Evolutionary conservation across 2,888 invertebrate species (phyloP).

Genomic region (Gasteruption jaculator): DNA sequence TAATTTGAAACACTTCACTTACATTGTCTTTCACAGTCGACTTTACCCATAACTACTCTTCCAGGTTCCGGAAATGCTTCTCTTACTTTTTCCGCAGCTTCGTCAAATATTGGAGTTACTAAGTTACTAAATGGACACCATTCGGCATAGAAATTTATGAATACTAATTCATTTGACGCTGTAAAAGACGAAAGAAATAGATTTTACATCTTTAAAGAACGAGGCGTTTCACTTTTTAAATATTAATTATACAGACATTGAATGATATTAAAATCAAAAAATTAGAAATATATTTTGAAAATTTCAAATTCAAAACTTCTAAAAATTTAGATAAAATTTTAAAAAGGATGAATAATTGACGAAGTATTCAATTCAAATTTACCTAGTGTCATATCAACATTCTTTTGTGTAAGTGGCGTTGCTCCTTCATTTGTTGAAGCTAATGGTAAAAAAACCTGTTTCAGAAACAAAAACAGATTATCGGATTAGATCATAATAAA

Average conservation of each 20-base stretch:
- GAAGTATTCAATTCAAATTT: constrained; percentile 51
- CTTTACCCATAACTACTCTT: constrained; percentile 89
- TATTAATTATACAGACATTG: constrained; percentile 8
- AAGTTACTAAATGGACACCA: constrained; percentile 99
- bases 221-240: background rate
- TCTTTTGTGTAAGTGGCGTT: constrained; percentile 73
- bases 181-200: constrained; percentile 51
- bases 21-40: constrained; percentile 94
- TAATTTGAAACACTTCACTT: constrained; percentile 41
- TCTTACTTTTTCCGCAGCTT: constrained; percentile 83
- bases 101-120: constrained; percentile 93
- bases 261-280: background rate
- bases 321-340: background rate
- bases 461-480: background rate
- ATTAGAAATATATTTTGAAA: constrained; percentile 4
- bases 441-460: constrained; percentile 41
- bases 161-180: constrained; percentile 95
- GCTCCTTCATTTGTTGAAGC: constrained; percentile 65
- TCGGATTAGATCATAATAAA: background rate
- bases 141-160: constrained; percentile 99
- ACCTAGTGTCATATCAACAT: constrained; percentile 84
- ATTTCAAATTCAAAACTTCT: background rate
- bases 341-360: constrained; percentile 6
- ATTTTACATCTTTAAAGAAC: constrained; percentile 10
- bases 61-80: constrained; percentile 76